Evolutionary conservation across 2,113 vertebrate species (phyloP).

Genomic region (Prietella phreatophila): DNA sequence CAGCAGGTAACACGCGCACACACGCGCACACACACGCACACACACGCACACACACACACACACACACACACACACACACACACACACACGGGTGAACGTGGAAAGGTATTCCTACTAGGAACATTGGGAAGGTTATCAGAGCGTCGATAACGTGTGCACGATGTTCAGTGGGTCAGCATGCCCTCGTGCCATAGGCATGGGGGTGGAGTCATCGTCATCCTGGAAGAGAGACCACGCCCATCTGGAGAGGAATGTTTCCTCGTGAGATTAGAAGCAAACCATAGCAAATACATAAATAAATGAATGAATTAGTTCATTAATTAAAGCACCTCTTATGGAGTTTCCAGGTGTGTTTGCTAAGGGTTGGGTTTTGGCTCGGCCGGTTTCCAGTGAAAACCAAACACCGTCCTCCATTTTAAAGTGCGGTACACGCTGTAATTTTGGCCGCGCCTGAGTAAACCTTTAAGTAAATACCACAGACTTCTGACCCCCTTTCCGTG

Average conservation of each 20-base stretch:
- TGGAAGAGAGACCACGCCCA: too few relatives aligned
- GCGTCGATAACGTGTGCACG: not conserved
- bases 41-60: not conserved
- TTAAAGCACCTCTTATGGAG: not conserved
- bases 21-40: not conserved
- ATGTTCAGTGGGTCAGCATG: not conserved
- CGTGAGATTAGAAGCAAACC: too few relatives aligned
- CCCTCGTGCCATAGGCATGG: too few relatives aligned
- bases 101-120: not conserved
- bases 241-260: too few relatives aligned
- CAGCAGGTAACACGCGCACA: conserved; percentile 68
- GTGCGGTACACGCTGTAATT: not conserved
- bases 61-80: conserved; percentile 4
- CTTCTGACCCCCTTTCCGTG: not conserved
- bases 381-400: not conserved
- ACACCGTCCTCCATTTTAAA: not conserved
- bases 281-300: too few relatives aligned
- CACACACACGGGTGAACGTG: not conserved
- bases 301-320: too few relatives aligned
- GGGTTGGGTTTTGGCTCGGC: not conserved
- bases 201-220: too few relatives aligned
- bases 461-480: not conserved
- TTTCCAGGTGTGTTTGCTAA: not conserved
- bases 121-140: not conserved
- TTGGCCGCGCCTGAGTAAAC: not conserved